Percentiles rank a stretch among this genome's conserved stretches.
phyloP scores from a whole-genome alignment of 2,888 invertebrate species.

The Macrosoma leucophasiata region DNA sequence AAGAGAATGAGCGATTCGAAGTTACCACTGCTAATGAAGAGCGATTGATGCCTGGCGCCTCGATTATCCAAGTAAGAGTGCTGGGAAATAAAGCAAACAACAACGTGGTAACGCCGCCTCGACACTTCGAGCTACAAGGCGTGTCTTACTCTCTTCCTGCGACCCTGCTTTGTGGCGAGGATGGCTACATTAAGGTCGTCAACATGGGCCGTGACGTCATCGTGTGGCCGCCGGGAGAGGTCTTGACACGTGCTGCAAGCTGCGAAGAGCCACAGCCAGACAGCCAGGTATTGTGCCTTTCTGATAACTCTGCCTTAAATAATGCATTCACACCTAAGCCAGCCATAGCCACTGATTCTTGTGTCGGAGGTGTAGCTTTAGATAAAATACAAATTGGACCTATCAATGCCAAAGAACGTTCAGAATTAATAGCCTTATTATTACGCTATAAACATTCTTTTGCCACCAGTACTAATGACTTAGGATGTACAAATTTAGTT shows the following conservation, averaged over 20 bases:
- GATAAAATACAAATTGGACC: too few relatives aligned
- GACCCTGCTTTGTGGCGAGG: slow-evolving; percentile 23
- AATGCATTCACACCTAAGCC: too few relatives aligned
- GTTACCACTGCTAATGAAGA: slow-evolving; percentile 15
- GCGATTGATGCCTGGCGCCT: slow-evolving; percentile 18
- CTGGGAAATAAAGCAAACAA: slow-evolving; percentile 14
- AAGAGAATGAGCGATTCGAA: slow-evolving; percentile 13
- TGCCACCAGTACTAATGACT: too few relatives aligned
- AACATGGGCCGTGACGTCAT: slow-evolving; percentile 19
- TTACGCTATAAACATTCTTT: too few relatives aligned
- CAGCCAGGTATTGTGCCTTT: too few relatives aligned
- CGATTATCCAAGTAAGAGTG: slow-evolving; percentile 21
- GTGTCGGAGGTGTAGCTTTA: too few relatives aligned
- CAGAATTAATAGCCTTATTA: too few relatives aligned
- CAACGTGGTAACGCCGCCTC: slow-evolving; percentile 21
- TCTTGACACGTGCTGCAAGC: slow-evolving; percentile 15
- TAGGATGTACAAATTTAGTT: too few relatives aligned
- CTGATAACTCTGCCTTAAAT: too few relatives aligned
- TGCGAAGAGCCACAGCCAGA: slow-evolving; percentile 6
- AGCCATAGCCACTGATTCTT: too few relatives aligned
- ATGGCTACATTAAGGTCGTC: slow-evolving; percentile 25
- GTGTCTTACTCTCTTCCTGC: slow-evolving; percentile 25
- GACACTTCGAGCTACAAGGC: slow-evolving; percentile 23
- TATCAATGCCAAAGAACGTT: too few relatives aligned
- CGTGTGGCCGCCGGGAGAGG: slow-evolving; percentile 12